Evolutionary conservation across 2,797 vertebrate genomes (phyloP).

Genomic region (Tragelaphus oryx): DNA sequence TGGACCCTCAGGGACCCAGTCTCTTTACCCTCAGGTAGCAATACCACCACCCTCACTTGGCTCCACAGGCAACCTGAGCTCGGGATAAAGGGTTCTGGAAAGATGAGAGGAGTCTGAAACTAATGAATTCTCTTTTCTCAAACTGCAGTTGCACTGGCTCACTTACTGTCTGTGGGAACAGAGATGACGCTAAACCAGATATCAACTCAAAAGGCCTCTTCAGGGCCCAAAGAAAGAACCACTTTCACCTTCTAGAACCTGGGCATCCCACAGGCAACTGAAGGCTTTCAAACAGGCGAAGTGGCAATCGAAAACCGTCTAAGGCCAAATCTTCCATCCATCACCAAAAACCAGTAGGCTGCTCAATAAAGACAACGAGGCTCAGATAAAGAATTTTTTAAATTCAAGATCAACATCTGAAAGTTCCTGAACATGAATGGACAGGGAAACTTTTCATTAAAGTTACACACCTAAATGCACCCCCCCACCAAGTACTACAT

Average conservation of each 20-base stretch:
- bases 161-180: neutral
- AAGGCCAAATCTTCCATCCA: neutral
- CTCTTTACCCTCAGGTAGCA: neutral
- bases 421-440: neutral
- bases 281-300: neutral
- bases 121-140: conserved; percentile 6
- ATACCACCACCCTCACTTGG: neutral
- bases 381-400: neutral
- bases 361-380: neutral
- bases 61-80: neutral
- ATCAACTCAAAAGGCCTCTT: conserved; percentile 13
- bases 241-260: neutral
- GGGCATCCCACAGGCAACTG: neutral
- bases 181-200: neutral
- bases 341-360: neutral
- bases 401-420: neutral
- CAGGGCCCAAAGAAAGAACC: neutral
- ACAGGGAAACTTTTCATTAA: neutral
- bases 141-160: neutral
- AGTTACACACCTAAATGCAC: neutral
- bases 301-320: neutral
- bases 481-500: neutral
- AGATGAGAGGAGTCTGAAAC: neutral
- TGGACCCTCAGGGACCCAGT: neutral
- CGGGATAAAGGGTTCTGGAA: neutral